Base-by-base conservation (phyloP, 2,797 vertebrate species). In the Pyrocephalus nanus region DNA sequence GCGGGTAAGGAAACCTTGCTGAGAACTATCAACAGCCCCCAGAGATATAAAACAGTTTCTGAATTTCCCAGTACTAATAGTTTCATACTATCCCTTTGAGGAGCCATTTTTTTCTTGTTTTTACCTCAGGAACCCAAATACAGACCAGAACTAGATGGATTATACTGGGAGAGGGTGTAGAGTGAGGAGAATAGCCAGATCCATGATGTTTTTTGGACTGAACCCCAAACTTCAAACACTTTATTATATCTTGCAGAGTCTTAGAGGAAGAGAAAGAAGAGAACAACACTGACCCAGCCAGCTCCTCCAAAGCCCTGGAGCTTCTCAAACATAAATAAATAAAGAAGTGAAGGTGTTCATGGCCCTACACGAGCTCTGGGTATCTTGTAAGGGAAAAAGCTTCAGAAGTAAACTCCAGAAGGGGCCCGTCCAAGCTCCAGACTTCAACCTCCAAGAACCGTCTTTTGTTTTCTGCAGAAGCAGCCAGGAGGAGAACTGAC, bases 391-490 rank as follows among this genome's bases (percentile, higher is more conserved):
- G 3, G 77, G 45, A 76, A 85, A 54, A 4, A 22, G 26, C 27
- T n/a, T 22, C 29, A 73, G 61, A 71, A 38, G 12, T 8, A 6
- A 64, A n/a, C 30, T 65, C 32, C 32, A 6, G 29, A 86, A 86
- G 34, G 26, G 26, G 12, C 22, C 14, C 0, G 0, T 73, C 36
- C 67, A 47, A 67, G 42, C 29, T 71, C 40, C 5, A 11, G 43
- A 42, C 55, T 83, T 19, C 2, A 95, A n/a, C n/a, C 9, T 30
- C 54, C 20, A 42, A 34, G 67, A 95, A 57, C 45, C 9, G 2
- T 11, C 74, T 86, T 76, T 69, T 55, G 67, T 38, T 90, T 93
- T 86, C 83, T 76, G 30, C 72, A 78, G 74, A 90, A 62, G 50
- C 67, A 67, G 74, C 50, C 82, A 86, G 58, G 18, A 86, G 73